Evolutionary conservation across 1,140 invertebrate species (phyloP), one percentile per base, ranked within the genome.

Genomic region (Hyposmocoma kahamanoa): DNA sequence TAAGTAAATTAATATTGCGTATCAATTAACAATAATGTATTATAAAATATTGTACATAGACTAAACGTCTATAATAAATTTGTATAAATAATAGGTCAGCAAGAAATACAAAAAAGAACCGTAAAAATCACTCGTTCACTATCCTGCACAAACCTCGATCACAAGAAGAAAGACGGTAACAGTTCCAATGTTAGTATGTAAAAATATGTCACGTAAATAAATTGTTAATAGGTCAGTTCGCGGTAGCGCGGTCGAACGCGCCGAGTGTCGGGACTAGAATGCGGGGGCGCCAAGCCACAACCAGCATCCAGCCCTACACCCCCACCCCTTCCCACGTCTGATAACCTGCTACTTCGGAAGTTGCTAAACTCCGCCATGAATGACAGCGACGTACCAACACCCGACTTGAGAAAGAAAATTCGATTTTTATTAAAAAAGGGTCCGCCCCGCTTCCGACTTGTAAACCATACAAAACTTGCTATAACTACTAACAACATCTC

Each of bases 301-400:
- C 64, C 70, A 70, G 60, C 62, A 66, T 69, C 72, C 70, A 74
- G 70, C 59, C 64, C 51, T 50, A 62, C 58, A 64, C 56, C 50
- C 52, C 56, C 50, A 17, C 34, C 45, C 42, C 58, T 53, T 63
- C 47, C 57, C 62, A 52, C 60, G 70, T 72, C 72, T 84, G 78
- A 84, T 84, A 84, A 84, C 78, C 77, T 84, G 74, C 76, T 80
- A 75, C 80, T 80, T 84, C 72, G 76, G 80, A 82, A 84, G 80
- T 84, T 78, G 77, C 72, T 80, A 82, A 80, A 82, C 76, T 79
- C 77, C 57, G 64, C 58, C 68, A 76, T 75, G 70, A 77, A 77
- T 79, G 77, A 78, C 76, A 74, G 64, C 67, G 64, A 75, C 62
- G 64, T 72, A 73, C 62, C 63, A 66, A 64, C 66, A 72, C 60